Evolutionary conservation across 2,888 invertebrate species (phyloP).

Genomic region (Stenichneumon culpator): DNA sequence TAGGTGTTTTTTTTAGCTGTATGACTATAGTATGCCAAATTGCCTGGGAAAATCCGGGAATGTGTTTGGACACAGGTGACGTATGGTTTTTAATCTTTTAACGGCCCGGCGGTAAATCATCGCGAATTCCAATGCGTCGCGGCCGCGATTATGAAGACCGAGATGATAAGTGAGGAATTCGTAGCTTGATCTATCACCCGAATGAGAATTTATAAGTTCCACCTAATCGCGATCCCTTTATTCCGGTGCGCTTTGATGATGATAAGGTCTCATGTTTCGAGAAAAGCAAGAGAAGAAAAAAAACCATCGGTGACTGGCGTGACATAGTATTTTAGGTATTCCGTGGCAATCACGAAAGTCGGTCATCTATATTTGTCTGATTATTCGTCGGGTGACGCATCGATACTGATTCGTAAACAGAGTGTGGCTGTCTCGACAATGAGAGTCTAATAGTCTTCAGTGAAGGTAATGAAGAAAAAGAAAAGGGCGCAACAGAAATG

Average conservation of each 20-base stretch:
- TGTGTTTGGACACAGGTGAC: not conserved
- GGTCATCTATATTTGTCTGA: slow-evolving; percentile 18
- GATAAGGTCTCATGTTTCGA: not conserved
- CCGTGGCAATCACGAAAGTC: slow-evolving; percentile 8
- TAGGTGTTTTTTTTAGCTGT: slow-evolving; percentile 20
- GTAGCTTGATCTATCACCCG: not conserved
- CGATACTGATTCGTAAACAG: not conserved
- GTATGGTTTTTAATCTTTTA: slow-evolving; percentile 17
- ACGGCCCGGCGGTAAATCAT: slow-evolving; percentile 41
- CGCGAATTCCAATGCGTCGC: slow-evolving; percentile 16
- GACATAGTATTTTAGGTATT: not conserved
- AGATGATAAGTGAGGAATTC: slow-evolving; percentile 15
- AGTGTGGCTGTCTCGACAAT: slow-evolving; percentile 18
- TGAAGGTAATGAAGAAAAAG: slow-evolving; percentile 27
- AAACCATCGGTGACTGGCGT: not conserved
- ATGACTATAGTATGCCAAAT: slow-evolving; percentile 11
- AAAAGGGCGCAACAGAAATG: slow-evolving; percentile 14
- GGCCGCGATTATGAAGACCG: not conserved
- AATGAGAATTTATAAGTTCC: slow-evolving; percentile 2
- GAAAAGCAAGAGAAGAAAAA: not conserved
- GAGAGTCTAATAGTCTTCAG: slow-evolving; percentile 48
- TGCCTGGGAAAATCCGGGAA: slow-evolving; percentile 12
- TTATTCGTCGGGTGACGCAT: slow-evolving; percentile 5
- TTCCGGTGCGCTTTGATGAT: slow-evolving; percentile 21
- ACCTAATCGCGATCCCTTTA: slow-evolving; percentile 44